Evolutionary conservation across 2,113 vertebrate genomes (phyloP), one percentile per base, ranked within the genome.

Genomic region (Siphamia tubifer): DNA sequence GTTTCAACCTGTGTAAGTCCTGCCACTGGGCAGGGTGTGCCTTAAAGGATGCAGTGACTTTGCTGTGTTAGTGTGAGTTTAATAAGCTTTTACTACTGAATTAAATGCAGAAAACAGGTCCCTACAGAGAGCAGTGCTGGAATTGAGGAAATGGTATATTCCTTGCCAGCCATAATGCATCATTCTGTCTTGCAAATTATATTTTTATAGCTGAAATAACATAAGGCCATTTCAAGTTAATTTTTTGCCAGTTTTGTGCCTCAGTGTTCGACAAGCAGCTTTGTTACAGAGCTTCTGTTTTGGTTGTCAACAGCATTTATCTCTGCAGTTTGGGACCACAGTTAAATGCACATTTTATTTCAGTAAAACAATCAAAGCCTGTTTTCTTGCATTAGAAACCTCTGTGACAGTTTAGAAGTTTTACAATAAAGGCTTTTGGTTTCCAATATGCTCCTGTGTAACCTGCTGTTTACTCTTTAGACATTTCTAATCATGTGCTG

Each of bases 1-100:
- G 90, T 48, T 91, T 93, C 75, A 90, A 80, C 2, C 81, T 61
- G 32, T 93, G 92, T 93, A 88, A 93, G 92, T 93, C 66, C 69
- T 82, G 73, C 35, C 44, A 9, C 21, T 10, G 43, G 24, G 81
- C 68, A 74, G 81, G 75, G 48, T 79, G 45, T 68, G 69, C 36
- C 67, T 44, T 78, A 24, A 44, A 72, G 51, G 28, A 15, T 77
- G 62, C 25, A 2, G 68, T 76, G 75, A 11, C 8, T 78, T 79
- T 89, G 87, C 74, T 54, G 83, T 90, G 84, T 43, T 27, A 6
- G 58, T 75, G 74, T 82, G 68, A 65, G 65, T 58, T 25, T 13
- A 6, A 10, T 63, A 11, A 16, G 1, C 38, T 61, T 31, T 70
- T 15, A 12, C 8, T 36, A 16, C 42, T 48, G 19, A 20, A n/a